Conservation (phyloP, 1,140 invertebrate genomes). For the Xylocopa sonorina region DNA sequence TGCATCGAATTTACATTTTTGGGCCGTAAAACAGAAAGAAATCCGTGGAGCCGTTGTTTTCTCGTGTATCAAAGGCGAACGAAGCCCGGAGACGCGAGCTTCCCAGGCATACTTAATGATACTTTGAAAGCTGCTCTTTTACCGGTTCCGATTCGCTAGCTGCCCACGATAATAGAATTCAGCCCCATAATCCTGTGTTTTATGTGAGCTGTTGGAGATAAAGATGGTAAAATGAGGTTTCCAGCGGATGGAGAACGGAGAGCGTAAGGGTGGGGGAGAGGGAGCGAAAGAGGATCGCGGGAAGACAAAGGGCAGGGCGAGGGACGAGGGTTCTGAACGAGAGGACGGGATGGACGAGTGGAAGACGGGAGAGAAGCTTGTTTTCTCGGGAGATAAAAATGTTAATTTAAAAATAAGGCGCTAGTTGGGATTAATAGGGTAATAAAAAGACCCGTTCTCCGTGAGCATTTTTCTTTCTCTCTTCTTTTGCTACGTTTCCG, state of each 20-base stretch:
- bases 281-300: conserved; percentile 32
- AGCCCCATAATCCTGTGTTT: conserved; percentile 77
- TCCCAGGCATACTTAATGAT: conserved; percentile 67
- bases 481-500: conserved; percentile 59
- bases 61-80: conserved; percentile 10
- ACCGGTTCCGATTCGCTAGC: conserved; percentile 72
- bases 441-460: conserved; percentile 75
- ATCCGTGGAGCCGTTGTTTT: conserved; percentile 15
- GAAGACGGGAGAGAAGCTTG: conserved; percentile 68
- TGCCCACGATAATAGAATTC: conserved; percentile 77
- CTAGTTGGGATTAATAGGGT: conserved; percentile 80
- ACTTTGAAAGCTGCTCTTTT: conserved; percentile 72
- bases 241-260: conserved; percentile 25
- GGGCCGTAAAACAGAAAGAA: conserved; percentile 19
- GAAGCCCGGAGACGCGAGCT: conserved; percentile 3
- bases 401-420: conserved; percentile 81
- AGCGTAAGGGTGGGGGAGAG: not conserved
- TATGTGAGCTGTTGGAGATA: conserved; percentile 70
- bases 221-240: conserved; percentile 65
- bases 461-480: conserved; percentile 68
- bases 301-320: conserved; percentile 25
- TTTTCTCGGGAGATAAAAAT: conserved; percentile 78
- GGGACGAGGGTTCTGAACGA: not conserved
- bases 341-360: conserved; percentile 39
- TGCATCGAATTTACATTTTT: conserved; percentile 30